phyloP scores from a whole-genome alignment of 2,797 vertebrate species.

The Siniperca undulata region DNA sequence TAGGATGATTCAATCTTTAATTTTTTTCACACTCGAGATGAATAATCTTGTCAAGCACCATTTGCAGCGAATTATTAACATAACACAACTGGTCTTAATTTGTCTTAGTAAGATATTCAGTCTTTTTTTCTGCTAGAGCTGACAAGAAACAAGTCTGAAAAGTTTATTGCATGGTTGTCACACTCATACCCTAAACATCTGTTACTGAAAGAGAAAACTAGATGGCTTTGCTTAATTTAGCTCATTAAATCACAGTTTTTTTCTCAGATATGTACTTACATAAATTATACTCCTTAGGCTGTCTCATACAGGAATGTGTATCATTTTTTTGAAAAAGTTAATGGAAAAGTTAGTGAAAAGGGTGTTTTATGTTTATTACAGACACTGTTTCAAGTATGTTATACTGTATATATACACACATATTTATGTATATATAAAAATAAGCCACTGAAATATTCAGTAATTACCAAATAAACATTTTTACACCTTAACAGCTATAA shows the following conservation, averaged over 20 bases:
- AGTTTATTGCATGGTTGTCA: slow-evolving; percentile 58
- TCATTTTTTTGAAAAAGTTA: background rate
- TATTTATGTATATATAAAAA: background rate
- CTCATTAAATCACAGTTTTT: slow-evolving; percentile 24
- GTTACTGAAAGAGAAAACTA: slow-evolving; percentile 38
- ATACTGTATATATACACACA: background rate
- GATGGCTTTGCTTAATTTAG: slow-evolving; percentile 44
- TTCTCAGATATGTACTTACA: slow-evolving; percentile 22
- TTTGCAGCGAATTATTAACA: slow-evolving; percentile 62
- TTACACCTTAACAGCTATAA: background rate
- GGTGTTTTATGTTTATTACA: background rate
- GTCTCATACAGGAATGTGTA: background rate
- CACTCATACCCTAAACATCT: slow-evolving; percentile 63
- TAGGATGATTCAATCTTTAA: slow-evolving; percentile 28
- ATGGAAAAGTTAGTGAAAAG: background rate
- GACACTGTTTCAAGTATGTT: background rate
- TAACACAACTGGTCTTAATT: slow-evolving; percentile 59
- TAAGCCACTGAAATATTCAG: background rate
- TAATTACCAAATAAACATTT: background rate
- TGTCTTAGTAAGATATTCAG: slow-evolving; percentile 43
- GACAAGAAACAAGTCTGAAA: slow-evolving; percentile 52
- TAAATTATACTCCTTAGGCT: slow-evolving; percentile 29
- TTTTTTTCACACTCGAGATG: slow-evolving; percentile 15
- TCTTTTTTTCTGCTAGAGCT: slow-evolving; percentile 38
- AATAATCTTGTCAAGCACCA: slow-evolving; percentile 55